Base-by-base conservation (phyloP, 2,113 vertebrate genomes). In the Melospiza georgiana region DNA sequence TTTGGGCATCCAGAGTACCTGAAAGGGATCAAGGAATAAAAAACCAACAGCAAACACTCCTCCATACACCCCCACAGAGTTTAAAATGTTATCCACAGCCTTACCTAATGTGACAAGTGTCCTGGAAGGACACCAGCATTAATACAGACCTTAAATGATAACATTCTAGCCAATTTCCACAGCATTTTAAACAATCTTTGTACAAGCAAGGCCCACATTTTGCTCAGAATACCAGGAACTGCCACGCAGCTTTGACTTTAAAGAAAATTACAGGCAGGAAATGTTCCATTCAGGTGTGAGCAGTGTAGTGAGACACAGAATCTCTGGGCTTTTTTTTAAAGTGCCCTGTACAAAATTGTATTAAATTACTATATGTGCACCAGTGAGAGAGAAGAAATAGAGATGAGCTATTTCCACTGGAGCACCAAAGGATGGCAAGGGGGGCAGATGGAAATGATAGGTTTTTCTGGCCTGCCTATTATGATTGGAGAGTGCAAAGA, bases 381-480 rank as follows among this genome's bases (percentile, higher is more conserved):
- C 72, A 71, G 51, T 5, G 35, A 95, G 58, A 90, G 65, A 73
- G 52, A 71, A 90, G 85, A 77, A 92, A 81, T 12, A 41, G 79
- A 67, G 83, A 63, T 59, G 79, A 92, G 75, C 61, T 59, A 90
- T 93, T 94, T 92, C 55, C 65, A 90, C n/a, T 9, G 39, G 30
- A 92, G 83, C 65, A 92, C 63, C 89, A 61, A 41, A 71, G 79
- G 74, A 49, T 44, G 12, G 54, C 19, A 35, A 66, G 35, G 72
- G 44, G 46, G 30, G 51, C 69, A 81, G 85, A 84, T 27, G 76
- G 83, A 93, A 96, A 95, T 89, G 28, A 94, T 3, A 77, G 72
- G 82, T 78, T 94, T 95, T 74, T 86, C 82, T 93, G 85, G 43
- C 68, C 93, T 65, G 33, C 24, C 59, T 83, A 35, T 78, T 90